Evolutionary conservation across 1,140 invertebrate species (phyloP).

Genomic region (Drosophila ercepeae): DNA sequence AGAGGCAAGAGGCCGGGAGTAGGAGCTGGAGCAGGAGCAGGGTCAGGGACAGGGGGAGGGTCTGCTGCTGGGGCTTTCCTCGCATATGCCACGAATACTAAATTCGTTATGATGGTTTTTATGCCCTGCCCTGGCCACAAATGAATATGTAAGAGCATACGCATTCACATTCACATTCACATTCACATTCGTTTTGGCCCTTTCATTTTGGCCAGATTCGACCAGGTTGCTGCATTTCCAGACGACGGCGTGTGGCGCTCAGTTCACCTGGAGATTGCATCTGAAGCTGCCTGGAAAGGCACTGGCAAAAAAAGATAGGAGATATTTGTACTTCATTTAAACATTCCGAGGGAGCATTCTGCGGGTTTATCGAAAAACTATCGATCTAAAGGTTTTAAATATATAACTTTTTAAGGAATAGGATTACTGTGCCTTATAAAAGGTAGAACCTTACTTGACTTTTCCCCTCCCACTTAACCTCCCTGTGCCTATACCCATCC

Average conservation of each 20-base stretch:
- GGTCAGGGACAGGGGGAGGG: background rate
- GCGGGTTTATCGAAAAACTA: no score
- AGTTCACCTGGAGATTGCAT: conserved; percentile 27
- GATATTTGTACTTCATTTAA: background rate
- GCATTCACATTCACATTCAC: conserved; percentile 33
- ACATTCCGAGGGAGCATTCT: background rate
- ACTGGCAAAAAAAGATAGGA: background rate
- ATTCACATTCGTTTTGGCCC: conserved; percentile 24
- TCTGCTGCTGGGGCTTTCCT: conserved; percentile 55
- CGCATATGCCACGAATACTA: conserved; percentile 66
- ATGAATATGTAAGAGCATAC: conserved; percentile 71
- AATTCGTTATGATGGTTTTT: conserved; percentile 51
- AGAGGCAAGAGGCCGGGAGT: background rate
- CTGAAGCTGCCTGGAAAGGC: conserved; percentile 1
- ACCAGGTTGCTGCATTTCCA: conserved; percentile 26
- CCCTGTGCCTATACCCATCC: background rate
- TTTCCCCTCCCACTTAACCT: conserved; percentile 14
- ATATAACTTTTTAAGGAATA: no score
- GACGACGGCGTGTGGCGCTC: conserved; percentile 65
- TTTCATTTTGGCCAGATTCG: conserved; percentile 45
- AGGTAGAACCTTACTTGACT: background rate
- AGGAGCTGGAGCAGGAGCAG: background rate
- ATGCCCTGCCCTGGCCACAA: conserved; percentile 42
- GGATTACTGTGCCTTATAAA: background rate
- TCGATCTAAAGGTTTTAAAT: no score